These are phyloP conservation scores for Myotis pilosus DNA, from an alignment of 2,797 vertebrate species.

Conservation along the genomic window DNA sequence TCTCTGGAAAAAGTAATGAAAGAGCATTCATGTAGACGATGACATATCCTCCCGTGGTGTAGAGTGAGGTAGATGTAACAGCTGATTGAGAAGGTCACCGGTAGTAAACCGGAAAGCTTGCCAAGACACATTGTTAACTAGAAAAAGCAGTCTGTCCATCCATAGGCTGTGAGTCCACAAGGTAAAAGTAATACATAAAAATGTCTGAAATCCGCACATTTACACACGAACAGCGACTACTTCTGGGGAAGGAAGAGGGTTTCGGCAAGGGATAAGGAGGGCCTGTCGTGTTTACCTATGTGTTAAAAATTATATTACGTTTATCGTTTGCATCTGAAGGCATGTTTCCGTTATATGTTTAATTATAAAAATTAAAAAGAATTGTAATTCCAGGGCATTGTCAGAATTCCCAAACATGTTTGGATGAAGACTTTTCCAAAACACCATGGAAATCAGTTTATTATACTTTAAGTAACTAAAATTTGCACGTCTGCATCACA, in stretches of 20 bases:
- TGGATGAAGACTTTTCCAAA: not conserved
- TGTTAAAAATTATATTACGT: not conserved
- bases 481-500: not conserved
- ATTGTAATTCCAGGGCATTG: not conserved
- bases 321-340: not conserved
- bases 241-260: not conserved
- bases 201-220: not conserved
- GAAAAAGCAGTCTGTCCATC: not conserved
- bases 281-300: not conserved
- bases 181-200: not conserved
- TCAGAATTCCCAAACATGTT: not conserved
- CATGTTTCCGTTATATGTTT: not conserved
- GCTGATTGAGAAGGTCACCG: too few species aligned
- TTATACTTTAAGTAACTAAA: not conserved
- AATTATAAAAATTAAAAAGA: not conserved
- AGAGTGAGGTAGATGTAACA: not conserved
- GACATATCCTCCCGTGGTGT: not conserved
- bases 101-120: not conserved
- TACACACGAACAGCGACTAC: not conserved
- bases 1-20: not conserved
- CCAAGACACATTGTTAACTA: not conserved
- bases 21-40: not conserved
- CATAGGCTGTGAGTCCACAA: not conserved
- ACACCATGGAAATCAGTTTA: not conserved
- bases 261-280: not conserved